phyloP scores from a whole-genome alignment of 1,140 invertebrate species.

The Pentalonia nigronervosa region DNA sequence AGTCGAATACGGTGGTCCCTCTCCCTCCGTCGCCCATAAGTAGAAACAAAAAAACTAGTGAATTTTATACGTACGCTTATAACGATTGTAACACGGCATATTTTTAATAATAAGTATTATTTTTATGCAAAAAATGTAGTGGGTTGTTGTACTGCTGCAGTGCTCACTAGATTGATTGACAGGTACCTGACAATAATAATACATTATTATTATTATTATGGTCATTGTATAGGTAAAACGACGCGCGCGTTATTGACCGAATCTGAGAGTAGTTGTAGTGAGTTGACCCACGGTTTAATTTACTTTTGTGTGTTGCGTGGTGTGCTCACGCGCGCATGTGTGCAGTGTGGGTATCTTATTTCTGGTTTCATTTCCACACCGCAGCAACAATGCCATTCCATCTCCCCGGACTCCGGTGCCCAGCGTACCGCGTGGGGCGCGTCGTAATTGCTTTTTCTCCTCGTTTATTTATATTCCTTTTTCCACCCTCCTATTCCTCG shows the following conservation, averaged over 20 bases:
- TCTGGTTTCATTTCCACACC: conserved; percentile 29
- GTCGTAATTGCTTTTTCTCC: conserved; percentile 24
- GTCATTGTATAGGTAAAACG: neutral
- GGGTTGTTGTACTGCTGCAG: no score
- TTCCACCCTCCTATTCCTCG: neutral
- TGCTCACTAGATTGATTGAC: no score
- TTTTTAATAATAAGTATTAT: neutral
- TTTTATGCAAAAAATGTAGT: neutral
- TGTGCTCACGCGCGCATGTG: neutral
- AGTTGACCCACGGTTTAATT: conserved; percentile 21
- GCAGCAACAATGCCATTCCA: neutral
- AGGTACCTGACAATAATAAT: neutral
- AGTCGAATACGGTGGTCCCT: no score
- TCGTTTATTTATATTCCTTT: conserved; percentile 14
- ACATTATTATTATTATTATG: neutral
- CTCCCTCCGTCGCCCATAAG: no score
- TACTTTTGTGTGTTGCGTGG: neutral
- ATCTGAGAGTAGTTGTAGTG: neutral
- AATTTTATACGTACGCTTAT: neutral
- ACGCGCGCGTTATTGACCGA: neutral
- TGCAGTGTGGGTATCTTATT: neutral
- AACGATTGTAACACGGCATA: neutral
- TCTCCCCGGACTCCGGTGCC: neutral
- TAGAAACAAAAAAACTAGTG: neutral
- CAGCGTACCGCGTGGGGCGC: neutral